These are phyloP conservation scores for Hemibagrus guttatus DNA, from an alignment of 2,797 vertebrate species.

Conservation along the genomic window DNA sequence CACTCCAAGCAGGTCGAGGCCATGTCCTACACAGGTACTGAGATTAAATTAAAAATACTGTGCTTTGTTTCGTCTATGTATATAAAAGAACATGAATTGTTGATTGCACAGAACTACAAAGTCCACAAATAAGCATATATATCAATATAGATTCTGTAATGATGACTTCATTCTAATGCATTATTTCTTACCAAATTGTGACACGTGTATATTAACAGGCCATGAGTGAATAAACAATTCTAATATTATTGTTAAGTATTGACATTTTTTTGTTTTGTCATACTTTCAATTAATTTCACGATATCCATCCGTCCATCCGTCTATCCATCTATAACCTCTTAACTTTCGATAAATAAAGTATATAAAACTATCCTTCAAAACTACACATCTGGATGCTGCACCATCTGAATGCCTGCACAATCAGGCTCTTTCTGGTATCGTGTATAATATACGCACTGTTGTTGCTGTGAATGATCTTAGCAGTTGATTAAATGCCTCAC, in stretches of 20 bases:
- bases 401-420: background rate
- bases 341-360: no score
- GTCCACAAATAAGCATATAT: background rate
- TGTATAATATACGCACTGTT: background rate
- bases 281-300: background rate
- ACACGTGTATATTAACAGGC: background rate
- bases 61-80: background rate
- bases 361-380: background rate
- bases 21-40: constrained; percentile 84
- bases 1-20: constrained; percentile 73
- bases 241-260: background rate
- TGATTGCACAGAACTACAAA: background rate
- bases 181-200: no score
- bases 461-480: background rate
- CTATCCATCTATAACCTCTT: no score
- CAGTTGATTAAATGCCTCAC: background rate
- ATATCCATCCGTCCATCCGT: no score
- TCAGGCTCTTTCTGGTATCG: no score
- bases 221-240: background rate
- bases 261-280: background rate
- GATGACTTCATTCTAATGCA: background rate
- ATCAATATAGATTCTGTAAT: background rate
- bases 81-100: background rate
- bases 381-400: background rate
- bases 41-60: background rate